Base-by-base conservation (phyloP, 2,797 vertebrate genomes). In the Pipistrellus nathusii region DNA sequence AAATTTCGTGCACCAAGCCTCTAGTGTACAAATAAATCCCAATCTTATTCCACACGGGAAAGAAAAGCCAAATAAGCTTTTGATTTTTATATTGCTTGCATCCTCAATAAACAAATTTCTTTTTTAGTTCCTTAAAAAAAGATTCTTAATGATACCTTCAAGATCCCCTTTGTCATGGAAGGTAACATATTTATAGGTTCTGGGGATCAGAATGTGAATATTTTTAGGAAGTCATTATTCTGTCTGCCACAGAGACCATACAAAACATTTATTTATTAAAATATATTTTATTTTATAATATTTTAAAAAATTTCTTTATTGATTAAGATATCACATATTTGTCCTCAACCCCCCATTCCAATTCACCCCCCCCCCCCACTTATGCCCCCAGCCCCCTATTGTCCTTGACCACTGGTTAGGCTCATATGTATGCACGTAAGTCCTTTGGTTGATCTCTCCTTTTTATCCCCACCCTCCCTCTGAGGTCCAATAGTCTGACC, bases 141-240 rank as follows among this genome's bases (percentile, higher is more conserved):
- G 48, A 78, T 59, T 30, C 66, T 80, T 64, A 85, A 75, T 75
- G 25, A 87, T 7, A 32, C 6, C 35, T 57, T 4, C 57, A 73
- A 88, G 83, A n/a, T 44, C 41, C 38, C 62, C 78, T 81, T 82
- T 78, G 73, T 68, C n/a, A 71, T 66, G 30, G 57, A 78, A 77
- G 71, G 27, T 53, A 73, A 84, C 57, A 78, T 35, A 81, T 41
- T 69, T 17, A 77, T 41, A 78, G 53, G 44, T 88, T 46, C 44
- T n/a, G 18, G 71, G 25, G 27, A 82, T 80, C 59, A 80, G 32
- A n/a, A 78, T 68, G 18, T 59, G 35, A 81, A 81, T 27, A 77
- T 86, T 77, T 64, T 88, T n/a, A 68, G 80, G 53, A 48, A 92
- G 35, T 8, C 44, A 66, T 84, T 92, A 27, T 85, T 90, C 30